Evolutionary conservation across 2,113 vertebrate genomes (phyloP).

Genomic region (Cromileptes altivelis): DNA sequence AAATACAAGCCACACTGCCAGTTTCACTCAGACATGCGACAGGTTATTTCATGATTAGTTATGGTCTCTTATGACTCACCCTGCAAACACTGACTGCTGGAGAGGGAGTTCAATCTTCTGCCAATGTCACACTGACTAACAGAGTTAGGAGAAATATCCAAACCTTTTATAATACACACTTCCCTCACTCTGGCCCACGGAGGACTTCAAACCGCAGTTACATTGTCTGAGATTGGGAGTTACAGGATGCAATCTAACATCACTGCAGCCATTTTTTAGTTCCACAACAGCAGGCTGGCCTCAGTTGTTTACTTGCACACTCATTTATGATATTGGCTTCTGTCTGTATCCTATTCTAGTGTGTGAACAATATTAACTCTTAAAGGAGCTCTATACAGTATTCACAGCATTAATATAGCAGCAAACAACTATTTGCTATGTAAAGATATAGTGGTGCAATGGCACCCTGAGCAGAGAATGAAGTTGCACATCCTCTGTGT

Average conservation of each 20-base stretch:
- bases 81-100: conserved; percentile 67
- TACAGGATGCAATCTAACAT: conserved; percentile 31
- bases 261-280: conserved; percentile 5
- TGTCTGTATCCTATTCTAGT: background rate
- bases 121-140: conserved; percentile 76
- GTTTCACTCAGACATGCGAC: conserved; percentile 71
- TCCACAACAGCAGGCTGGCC: background rate
- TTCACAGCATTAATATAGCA: too few species aligned
- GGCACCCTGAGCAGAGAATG: too few species aligned
- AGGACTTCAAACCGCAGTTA: conserved; percentile 42
- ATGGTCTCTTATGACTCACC: conserved; percentile 74
- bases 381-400: too few species aligned
- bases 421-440: too few species aligned
- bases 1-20: conserved; percentile 70
- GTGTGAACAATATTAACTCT: background rate
- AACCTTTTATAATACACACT: conserved; percentile 51
- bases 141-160: conserved; percentile 62
- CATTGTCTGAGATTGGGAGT: conserved; percentile 31
- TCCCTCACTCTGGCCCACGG: conserved; percentile 29
- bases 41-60: conserved; percentile 80
- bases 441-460: too few species aligned
- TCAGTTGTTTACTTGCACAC: conserved; percentile 1
- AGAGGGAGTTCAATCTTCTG: conserved; percentile 73
- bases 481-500: too few species aligned
- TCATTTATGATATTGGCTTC: conserved; percentile 22